Conservation (phyloP, 2,888 invertebrate genomes). For the Lypha dubia region DNA sequence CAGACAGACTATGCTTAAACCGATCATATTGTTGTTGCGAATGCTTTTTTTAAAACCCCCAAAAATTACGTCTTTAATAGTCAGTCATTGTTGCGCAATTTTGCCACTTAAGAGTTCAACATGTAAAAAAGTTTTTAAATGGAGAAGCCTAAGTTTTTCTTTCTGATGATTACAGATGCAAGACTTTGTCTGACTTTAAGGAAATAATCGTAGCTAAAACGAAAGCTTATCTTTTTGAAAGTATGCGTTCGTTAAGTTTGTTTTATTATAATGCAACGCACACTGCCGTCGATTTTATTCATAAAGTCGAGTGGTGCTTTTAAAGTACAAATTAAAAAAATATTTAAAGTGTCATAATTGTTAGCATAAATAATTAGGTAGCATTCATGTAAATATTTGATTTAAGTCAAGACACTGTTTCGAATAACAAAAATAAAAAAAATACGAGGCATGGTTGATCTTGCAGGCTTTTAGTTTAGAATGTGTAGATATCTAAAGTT, state of each 20-base stretch:
- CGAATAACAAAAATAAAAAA: neutral
- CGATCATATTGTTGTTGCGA: constrained; percentile 8
- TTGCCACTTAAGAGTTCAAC: constrained; percentile 65
- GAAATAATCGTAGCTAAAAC: neutral
- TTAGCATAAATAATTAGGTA: constrained; percentile 2
- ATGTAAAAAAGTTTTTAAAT: constrained; percentile 45
- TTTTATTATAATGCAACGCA: neutral
- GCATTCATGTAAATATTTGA: neutral
- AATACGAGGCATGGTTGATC: neutral
- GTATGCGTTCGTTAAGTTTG: neutral
- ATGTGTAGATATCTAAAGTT: no score
- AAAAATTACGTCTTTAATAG: constrained; percentile 34
- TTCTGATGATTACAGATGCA: neutral
- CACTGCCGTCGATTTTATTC: neutral
- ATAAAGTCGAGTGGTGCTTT: neutral
- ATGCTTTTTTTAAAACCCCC: constrained; percentile 24
- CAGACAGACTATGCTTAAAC: neutral
- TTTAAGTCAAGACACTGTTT: neutral
- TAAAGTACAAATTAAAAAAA: neutral
- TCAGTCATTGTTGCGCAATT: constrained; percentile 65
- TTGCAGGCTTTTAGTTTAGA: no score
- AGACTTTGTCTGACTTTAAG: neutral
- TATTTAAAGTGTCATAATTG: constrained; percentile 1
- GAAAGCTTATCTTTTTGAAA: neutral
- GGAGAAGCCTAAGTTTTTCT: neutral